Conservation (phyloP, 2,797 vertebrate genomes). For the Squalus acanthias region DNA sequence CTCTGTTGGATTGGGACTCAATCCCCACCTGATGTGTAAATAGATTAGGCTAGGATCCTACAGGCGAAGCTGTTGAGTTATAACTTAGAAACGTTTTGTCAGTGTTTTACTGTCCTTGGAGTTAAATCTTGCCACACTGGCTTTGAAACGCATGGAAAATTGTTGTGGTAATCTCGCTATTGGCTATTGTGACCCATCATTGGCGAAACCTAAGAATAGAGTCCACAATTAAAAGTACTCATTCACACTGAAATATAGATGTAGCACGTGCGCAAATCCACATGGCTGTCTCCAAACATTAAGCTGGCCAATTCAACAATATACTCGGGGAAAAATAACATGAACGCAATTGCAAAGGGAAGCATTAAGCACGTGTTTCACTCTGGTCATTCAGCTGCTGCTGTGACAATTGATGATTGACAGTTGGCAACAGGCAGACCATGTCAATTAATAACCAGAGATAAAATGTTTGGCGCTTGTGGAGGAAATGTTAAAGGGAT, state of each 20-base stretch:
- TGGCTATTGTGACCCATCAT: neutral
- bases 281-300: neutral
- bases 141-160: neutral
- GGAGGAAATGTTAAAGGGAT: conserved; percentile 4
- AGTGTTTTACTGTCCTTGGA: neutral
- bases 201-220: neutral
- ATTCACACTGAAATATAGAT: neutral
- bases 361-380: neutral
- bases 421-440: neutral
- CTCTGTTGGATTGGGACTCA: neutral
- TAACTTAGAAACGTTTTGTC: neutral
- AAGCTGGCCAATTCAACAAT: neutral
- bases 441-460: conserved; percentile 19
- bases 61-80: neutral
- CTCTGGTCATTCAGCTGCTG: neutral
- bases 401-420: neutral
- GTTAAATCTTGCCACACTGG: neutral
- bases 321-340: neutral
- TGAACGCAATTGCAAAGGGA: neutral
- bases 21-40: neutral
- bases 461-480: neutral
- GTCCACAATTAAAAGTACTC: neutral
- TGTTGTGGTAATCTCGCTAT: neutral
- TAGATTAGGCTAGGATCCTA: neutral
- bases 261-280: neutral